These are phyloP conservation scores for Myopa testacea DNA, from an alignment of 2,888 invertebrate species.

Conservation along the genomic window DNA sequence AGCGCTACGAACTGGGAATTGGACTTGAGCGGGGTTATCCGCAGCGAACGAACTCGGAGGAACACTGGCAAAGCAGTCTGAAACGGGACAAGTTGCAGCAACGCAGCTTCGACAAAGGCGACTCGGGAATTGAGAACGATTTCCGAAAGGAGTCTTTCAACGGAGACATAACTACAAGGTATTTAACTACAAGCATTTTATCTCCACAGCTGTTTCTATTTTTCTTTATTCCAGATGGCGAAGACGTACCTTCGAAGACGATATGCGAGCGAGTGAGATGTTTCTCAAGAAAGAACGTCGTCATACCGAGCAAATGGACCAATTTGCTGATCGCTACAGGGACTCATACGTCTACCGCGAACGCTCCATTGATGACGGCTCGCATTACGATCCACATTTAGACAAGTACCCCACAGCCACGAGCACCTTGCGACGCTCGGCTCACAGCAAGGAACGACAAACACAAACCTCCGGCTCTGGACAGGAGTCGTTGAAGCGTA, in stretches of 20 bases:
- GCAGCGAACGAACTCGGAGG: slow-evolving; percentile 64
- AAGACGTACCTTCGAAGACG: slow-evolving; percentile 72
- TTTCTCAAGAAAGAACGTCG: slow-evolving; percentile 80
- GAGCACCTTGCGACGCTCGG: slow-evolving; percentile 58
- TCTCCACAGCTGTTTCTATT: background rate
- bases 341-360: slow-evolving; percentile 72
- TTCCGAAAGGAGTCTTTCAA: slow-evolving; percentile 78
- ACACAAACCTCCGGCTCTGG: slow-evolving; percentile 42
- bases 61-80: slow-evolving; percentile 73
- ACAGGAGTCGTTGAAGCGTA: slow-evolving; percentile 63
- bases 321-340: slow-evolving; percentile 62
- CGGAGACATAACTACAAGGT: slow-evolving; percentile 69
- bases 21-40: slow-evolving; percentile 35
- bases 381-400: slow-evolving; percentile 75
- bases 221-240: slow-evolving; percentile 62
- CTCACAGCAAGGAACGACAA: slow-evolving; percentile 45
- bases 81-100: slow-evolving; percentile 70
- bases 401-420: slow-evolving; percentile 72
- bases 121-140: slow-evolving; percentile 86
- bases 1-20: slow-evolving; percentile 57
- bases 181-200: slow-evolving; percentile 18
- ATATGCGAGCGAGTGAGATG: slow-evolving; percentile 76
- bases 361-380: slow-evolving; percentile 76
- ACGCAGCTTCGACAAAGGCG: slow-evolving; percentile 71
- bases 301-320: slow-evolving; percentile 75